phyloP scores from a whole-genome alignment of 2,888 invertebrate species.

The Archips crataeganus region DNA sequence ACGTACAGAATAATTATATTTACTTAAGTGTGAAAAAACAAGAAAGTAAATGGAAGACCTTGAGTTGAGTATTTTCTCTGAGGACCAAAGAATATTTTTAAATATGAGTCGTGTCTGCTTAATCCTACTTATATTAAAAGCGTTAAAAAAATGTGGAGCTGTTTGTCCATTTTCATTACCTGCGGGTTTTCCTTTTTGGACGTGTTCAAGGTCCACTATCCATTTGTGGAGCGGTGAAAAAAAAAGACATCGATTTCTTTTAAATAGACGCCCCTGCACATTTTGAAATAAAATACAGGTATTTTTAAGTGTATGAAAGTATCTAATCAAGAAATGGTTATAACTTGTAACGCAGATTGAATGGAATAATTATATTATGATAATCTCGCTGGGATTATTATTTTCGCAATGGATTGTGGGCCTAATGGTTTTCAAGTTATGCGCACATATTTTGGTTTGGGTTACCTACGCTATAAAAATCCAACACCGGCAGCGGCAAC shows the following conservation, averaged over 20 bases:
- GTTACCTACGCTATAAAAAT: conserved; percentile 25
- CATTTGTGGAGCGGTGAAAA: conserved; percentile 33
- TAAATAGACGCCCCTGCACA: neutral
- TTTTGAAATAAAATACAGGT: neutral
- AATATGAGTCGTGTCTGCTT: conserved; percentile 22
- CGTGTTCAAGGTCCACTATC: conserved; percentile 40
- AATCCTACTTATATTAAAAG: conserved; percentile 22
- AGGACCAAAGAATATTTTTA: neutral
- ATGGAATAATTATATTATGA: neutral
- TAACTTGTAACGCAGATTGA: neutral
- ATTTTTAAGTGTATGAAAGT: neutral
- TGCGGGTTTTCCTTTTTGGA: conserved; percentile 41
- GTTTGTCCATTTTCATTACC: conserved; percentile 34
- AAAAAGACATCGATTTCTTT: conserved; percentile 18
- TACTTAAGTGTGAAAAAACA: neutral
- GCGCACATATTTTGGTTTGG: conserved; percentile 13
- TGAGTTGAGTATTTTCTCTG: neutral
- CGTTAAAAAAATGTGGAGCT: conserved; percentile 17
- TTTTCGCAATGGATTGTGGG: conserved; percentile 30
- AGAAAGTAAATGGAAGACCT: neutral
- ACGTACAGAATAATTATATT: neutral
- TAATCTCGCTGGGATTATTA: conserved; percentile 8
- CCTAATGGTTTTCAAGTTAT: conserved; percentile 9
- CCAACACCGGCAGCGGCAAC: neutral
- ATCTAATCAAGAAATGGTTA: neutral